Percentiles rank a stretch among this genome's conserved stretches.
phyloP scores from a whole-genome alignment of 2,888 invertebrate species.

The Cylindroiulus punctatus region DNA sequence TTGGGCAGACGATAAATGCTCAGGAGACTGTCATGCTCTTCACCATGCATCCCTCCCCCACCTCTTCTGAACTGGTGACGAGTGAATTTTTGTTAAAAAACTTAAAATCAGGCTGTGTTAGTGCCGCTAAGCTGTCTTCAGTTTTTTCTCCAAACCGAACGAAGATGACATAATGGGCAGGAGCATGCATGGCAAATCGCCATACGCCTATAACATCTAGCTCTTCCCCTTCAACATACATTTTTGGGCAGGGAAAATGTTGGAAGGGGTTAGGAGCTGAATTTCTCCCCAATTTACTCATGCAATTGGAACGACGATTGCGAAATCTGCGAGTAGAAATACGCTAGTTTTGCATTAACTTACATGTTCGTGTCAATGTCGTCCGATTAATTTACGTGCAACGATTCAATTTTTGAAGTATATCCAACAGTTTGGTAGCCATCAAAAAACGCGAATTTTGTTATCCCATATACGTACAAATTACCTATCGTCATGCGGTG shows the following conservation, averaged over 20 bases:
- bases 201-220: neutral
- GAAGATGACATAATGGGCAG: neutral
- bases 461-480: conserved; percentile 12
- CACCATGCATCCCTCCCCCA: neutral
- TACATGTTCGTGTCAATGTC: conserved; percentile 33
- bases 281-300: neutral
- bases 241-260: neutral
- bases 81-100: neutral
- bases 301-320: conserved; percentile 27
- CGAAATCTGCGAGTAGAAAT: neutral
- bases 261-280: neutral
- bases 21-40: neutral
- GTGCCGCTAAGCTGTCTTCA: neutral
- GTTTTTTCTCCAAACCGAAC: neutral
- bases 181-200: neutral
- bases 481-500: neutral
- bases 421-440: conserved; percentile 39
- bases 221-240: neutral
- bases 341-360: conserved; percentile 51
- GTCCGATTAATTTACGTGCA: neutral
- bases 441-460: conserved; percentile 23
- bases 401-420: conserved; percentile 24
- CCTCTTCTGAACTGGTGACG: neutral
- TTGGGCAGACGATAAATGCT: neutral
- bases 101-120: neutral